Evolutionary conservation across 2,113 vertebrate genomes (phyloP).

Genomic region (Plecturocebus donacophilus): DNA sequence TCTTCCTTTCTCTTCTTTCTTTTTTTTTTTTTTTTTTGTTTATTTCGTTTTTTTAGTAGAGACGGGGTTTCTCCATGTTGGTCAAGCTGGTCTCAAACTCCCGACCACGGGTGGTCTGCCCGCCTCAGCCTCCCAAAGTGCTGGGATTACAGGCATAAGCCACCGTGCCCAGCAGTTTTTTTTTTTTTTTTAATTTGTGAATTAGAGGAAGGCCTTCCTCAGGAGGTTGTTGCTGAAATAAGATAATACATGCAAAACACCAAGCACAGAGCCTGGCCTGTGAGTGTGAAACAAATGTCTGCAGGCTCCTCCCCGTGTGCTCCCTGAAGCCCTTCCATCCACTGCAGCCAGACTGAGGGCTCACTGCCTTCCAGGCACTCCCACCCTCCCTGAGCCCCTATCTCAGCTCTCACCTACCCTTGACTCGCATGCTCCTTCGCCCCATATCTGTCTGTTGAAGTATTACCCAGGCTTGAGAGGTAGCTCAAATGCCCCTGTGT

Average conservation of each 20-base stretch:
- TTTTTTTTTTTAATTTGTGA: background rate
- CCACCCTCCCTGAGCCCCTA: fast-evolving
- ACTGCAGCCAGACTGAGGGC: fast-evolving
- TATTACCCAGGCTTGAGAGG: background rate
- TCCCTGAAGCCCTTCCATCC: fast-evolving
- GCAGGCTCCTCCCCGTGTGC: background rate
- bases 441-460: fast-evolving
- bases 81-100: no score
- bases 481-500: fast-evolving
- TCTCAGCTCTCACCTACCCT: background rate
- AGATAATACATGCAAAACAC: background rate
- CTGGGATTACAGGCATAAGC: no score
- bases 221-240: background rate
- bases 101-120: no score
- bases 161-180: no score
- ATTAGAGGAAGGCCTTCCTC: background rate
- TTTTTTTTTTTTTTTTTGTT: no score
- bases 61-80: no score
- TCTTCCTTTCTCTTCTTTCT: no score
- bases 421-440: background rate
- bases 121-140: no score
- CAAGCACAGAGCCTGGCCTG: fast-evolving
- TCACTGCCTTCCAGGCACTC: background rate
- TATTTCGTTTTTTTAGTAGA: no score
- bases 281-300: background rate